A percentile compares a stretch with the other conserved stretches of the same genome.
Conservation (phyloP, 2,888 invertebrate species). For the Spicauda simplicius region DNA sequence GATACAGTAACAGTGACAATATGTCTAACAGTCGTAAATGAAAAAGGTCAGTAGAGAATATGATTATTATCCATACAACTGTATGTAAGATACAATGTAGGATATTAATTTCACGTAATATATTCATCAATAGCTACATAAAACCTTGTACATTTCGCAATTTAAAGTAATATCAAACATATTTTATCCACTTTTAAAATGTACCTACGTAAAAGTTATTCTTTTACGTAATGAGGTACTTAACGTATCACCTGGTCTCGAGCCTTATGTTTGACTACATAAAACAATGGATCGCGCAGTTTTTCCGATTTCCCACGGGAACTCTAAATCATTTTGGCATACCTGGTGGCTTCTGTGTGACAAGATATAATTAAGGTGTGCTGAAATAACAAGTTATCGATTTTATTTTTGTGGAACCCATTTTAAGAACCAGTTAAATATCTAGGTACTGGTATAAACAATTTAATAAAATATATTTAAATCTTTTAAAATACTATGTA, state of each 20-base stretch:
- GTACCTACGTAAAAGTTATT: not conserved
- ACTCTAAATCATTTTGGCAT: conserved; percentile 21
- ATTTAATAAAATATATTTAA: too few species aligned
- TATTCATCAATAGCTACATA: too few species aligned
- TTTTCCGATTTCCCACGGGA: conserved; percentile 23
- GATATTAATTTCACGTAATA: too few species aligned
- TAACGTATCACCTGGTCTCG: conserved; percentile 4
- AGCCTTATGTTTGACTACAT: conserved; percentile 4
- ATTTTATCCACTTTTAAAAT: not conserved
- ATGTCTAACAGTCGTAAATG: too few species aligned
- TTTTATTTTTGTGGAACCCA: conserved; percentile 35
- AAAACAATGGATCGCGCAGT: conserved; percentile 16
- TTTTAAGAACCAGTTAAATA: too few species aligned
- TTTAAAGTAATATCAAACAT: not conserved
- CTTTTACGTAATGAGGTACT: not conserved
- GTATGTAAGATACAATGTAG: too few species aligned
- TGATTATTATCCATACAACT: too few species aligned
- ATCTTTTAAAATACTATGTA: too few species aligned
- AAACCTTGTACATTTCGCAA: not conserved
- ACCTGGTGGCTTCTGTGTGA: conserved; percentile 14
- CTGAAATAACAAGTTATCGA: conserved; percentile 22
- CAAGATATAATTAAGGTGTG: conserved; percentile 18
- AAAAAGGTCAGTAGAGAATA: too few species aligned
- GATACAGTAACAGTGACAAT: too few species aligned
- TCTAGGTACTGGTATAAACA: too few species aligned